Evolutionary conservation across 2,888 invertebrate species (phyloP).

Genomic region (Xylota sylvarum): DNA sequence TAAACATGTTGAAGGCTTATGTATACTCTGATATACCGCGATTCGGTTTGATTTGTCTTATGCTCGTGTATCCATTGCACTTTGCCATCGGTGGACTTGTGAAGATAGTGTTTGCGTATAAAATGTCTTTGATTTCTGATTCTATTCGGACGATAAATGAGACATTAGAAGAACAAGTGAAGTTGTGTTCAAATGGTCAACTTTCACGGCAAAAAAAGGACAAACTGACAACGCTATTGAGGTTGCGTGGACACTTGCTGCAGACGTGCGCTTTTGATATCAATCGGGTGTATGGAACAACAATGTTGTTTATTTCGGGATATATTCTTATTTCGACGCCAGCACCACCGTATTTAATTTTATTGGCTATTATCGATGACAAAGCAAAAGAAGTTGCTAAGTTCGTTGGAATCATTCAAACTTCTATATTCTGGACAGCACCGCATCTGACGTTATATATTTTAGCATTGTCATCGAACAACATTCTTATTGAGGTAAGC

Average conservation of each 20-base stretch:
- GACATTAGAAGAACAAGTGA: slow-evolving; percentile 17
- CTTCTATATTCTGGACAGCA: slow-evolving; percentile 12
- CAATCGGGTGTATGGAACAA: slow-evolving; percentile 78
- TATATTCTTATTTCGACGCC: slow-evolving; percentile 78
- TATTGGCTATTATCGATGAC: slow-evolving; percentile 69
- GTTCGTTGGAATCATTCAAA: not conserved
- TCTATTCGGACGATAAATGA: slow-evolving; percentile 11
- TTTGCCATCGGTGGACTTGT: slow-evolving; percentile 23
- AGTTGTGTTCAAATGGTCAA: slow-evolving; percentile 6
- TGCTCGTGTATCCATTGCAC: slow-evolving; percentile 18
- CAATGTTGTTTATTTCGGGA: slow-evolving; percentile 78
- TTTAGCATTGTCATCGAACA: slow-evolving; percentile 37
- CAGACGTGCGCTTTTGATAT: slow-evolving; percentile 47
- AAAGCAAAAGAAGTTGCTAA: not conserved
- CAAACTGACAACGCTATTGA: not conserved
- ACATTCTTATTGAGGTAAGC: slow-evolving; percentile 35
- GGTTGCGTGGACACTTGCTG: slow-evolving; percentile 10
- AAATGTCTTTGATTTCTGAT: slow-evolving; percentile 14
- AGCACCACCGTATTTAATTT: slow-evolving; percentile 78
- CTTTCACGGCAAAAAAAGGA: not conserved
- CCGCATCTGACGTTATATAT: slow-evolving; percentile 29
- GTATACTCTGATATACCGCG: not conserved
- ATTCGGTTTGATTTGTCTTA: not conserved
- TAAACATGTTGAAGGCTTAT: not conserved
- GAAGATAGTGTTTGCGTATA: slow-evolving; percentile 19